A percentile compares a stretch with the other conserved stretches of the same genome.
Evolutionary conservation across 2,888 invertebrate genomes (phyloP).

Genomic region (Camponotus fellah): DNA sequence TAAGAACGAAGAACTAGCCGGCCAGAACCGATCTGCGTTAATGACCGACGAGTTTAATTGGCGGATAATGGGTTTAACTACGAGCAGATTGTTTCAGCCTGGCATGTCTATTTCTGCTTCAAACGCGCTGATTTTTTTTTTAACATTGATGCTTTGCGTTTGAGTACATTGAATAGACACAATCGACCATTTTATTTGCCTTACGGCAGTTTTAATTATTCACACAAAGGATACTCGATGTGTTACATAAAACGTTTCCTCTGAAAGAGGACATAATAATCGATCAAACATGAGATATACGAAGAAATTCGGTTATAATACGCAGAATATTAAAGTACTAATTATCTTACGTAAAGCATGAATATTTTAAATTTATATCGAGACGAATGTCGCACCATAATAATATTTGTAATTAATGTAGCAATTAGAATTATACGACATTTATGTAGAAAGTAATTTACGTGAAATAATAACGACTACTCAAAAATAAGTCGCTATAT

Average conservation of each 20-base stretch:
- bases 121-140: background rate
- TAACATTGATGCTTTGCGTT: background rate
- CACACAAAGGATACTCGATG: background rate
- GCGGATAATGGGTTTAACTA: conserved; percentile 44
- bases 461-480: background rate
- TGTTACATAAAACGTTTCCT: background rate
- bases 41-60: conserved; percentile 60
- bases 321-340: conserved; percentile 17
- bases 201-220: conserved; percentile 13
- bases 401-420: conserved; percentile 33
- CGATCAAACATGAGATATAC: background rate
- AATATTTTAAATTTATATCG: conserved; percentile 17
- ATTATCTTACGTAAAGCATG: conserved; percentile 8
- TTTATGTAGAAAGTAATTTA: background rate
- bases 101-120: background rate
- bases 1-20: conserved; percentile 52
- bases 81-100: conserved; percentile 24
- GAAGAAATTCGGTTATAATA: conserved; percentile 16
- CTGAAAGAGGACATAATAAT: conserved; percentile 1
- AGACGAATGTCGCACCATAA: background rate
- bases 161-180: background rate
- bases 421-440: background rate
- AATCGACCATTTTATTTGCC: background rate
- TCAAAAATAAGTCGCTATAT: conserved; percentile 5
- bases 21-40: conserved; percentile 38